These are phyloP conservation scores for Holothuria scabra DNA, from an alignment of 53 echinoderm and acorn worm genomes.

Conservation along the genomic window DNA sequence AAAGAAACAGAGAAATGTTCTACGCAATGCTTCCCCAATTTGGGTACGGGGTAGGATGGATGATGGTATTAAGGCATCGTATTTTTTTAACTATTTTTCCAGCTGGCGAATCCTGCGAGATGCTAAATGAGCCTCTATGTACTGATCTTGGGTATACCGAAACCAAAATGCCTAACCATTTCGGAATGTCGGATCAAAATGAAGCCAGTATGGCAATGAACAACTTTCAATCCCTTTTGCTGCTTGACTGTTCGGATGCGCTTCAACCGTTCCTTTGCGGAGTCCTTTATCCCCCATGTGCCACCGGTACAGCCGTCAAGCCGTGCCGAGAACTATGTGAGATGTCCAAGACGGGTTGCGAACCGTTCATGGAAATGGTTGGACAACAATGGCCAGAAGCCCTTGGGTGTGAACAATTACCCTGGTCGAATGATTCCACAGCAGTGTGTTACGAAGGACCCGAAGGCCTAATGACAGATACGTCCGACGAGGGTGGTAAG, in stretches of 20 bases:
- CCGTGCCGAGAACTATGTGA: conserved; percentile 70
- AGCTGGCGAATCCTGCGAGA: conserved; percentile 4
- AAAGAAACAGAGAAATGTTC: too few relatives aligned
- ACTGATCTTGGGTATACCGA: neutral
- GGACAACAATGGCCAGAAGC: conserved; percentile 60
- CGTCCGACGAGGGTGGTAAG: conserved; percentile 17
- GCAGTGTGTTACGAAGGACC: too few relatives aligned
- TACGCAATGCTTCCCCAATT: too few relatives aligned
- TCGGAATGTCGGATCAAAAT: conserved; percentile 11
- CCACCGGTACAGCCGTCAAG: conserved; percentile 10
- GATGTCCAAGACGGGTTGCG: conserved; percentile 43
- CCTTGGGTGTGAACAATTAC: conserved; percentile 56
- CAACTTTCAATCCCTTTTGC: conserved; percentile 20
- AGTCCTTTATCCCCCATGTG: conserved; percentile 11
- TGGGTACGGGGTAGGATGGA: too few relatives aligned
- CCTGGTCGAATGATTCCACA: neutral
- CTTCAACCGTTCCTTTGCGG: conserved; percentile 34
- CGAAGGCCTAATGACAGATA: conserved; percentile 26
- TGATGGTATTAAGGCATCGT: too few relatives aligned
- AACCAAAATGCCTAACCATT: conserved; percentile 42
- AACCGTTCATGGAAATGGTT: conserved; percentile 12
- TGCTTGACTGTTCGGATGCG: conserved; percentile 30
- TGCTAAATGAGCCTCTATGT: conserved; percentile 8
- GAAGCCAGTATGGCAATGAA: conserved; percentile 29
- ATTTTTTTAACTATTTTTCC: too few relatives aligned